These are phyloP conservation scores for Conops quadrifasciatus DNA, from an alignment of 2,888 invertebrate species.

Conservation along the genomic window DNA sequence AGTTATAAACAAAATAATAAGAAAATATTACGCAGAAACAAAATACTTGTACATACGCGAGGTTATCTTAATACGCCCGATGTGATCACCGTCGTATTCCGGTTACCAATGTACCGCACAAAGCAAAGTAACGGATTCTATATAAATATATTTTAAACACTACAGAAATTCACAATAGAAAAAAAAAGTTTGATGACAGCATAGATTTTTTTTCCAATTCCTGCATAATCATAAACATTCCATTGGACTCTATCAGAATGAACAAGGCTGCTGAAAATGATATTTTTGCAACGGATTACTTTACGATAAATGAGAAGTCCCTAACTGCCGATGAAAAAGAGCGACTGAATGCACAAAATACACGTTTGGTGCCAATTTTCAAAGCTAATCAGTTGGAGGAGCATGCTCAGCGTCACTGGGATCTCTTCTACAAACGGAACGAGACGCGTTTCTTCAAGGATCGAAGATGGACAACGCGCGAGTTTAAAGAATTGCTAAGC, in stretches of 20 bases:
- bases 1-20: too few relatives aligned
- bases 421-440: constrained; percentile 95
- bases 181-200: too few relatives aligned
- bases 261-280: background rate
- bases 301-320: constrained; percentile 47
- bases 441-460: constrained; percentile 94
- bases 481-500: constrained; percentile 83
- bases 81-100: too few relatives aligned
- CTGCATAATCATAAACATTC: too few relatives aligned
- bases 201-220: too few relatives aligned
- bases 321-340: constrained; percentile 69
- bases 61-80: too few relatives aligned
- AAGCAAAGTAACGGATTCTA: too few relatives aligned
- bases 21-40: too few relatives aligned
- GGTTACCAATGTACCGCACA: too few relatives aligned
- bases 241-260: background rate
- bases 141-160: constrained; percentile 1
- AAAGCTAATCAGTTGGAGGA: constrained; percentile 81
- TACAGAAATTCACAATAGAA: constrained; percentile 17
- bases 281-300: constrained; percentile 29
- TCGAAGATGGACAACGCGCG: constrained; percentile 95
- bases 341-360: constrained; percentile 75
- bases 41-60: too few relatives aligned
- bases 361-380: constrained; percentile 73
- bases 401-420: constrained; percentile 92